These are phyloP conservation scores for Nannobrachium achirus DNA, from an alignment of 2,113 vertebrate species.

Conservation along the genomic window DNA sequence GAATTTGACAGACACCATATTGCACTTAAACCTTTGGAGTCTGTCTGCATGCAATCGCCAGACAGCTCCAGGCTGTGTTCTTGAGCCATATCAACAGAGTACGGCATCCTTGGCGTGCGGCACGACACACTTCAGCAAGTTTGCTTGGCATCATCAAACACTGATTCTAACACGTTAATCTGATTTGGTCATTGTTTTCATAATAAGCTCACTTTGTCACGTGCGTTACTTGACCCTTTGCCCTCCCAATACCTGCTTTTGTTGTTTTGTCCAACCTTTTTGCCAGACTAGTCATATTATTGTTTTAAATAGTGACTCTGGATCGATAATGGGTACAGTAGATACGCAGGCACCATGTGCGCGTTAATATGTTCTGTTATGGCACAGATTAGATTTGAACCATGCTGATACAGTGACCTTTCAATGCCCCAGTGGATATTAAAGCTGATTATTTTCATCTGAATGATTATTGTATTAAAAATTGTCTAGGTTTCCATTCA, in stretches of 20 bases:
- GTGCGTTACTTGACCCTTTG: neutral
- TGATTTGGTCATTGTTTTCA: conserved; percentile 25
- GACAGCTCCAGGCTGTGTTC: conserved; percentile 47
- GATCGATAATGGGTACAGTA: conserved; percentile 59
- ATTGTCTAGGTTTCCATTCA: neutral
- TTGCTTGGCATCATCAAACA: neutral
- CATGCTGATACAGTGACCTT: conserved; percentile 48
- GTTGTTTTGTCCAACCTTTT: conserved; percentile 33
- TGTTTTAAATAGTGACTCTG: conserved; percentile 71
- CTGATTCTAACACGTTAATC: conserved; percentile 35
- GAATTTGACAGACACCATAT: conserved; percentile 67
- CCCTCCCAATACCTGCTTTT: conserved; percentile 4
- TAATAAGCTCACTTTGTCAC: neutral
- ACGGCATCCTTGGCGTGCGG: conserved; percentile 25
- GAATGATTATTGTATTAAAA: conserved; percentile 27
- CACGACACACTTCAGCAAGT: conserved; percentile 30
- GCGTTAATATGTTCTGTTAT: conserved; percentile 41
- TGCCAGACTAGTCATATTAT: conserved; percentile 67
- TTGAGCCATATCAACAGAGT: conserved; percentile 1
- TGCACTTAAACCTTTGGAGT: conserved; percentile 56
- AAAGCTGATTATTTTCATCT: conserved; percentile 52
- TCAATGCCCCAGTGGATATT: conserved; percentile 48
- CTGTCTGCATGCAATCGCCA: conserved; percentile 43
- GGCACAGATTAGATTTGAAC: conserved; percentile 18
- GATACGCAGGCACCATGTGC: conserved; percentile 39